Base-by-base conservation (phyloP, 2,113 vertebrate genomes). In the Coregonus clupeaformis region DNA sequence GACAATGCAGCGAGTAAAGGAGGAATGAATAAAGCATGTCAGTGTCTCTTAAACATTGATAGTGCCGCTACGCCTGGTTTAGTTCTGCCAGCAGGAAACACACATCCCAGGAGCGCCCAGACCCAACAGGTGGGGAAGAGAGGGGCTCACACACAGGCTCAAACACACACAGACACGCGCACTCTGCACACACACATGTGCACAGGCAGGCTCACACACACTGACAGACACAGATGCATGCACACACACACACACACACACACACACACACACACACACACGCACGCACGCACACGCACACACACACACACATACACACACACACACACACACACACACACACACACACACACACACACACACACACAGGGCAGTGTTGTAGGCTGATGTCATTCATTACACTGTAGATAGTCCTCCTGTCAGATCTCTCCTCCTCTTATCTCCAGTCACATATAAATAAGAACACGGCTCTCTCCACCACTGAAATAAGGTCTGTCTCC, bases 1-100 rank as follows among this genome's bases (percentile, higher is more conserved):
- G 82, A 84, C 76, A 81, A 81, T 80, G 59, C 69, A 36, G 62
- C 45, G 63, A 59, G 69, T 78, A 80, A 78, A 78, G 67, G 76
- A 78, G 47, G 69, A 36, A 76, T 78, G 71, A 80, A 82, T 77
- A 74, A 73, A 77, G 60, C 69, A 85, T 75, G 52, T 24, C 52
- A 45, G 36, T 60, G 45, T 68, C 60, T 73, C 69, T 81, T 27
- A 85, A 82, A 80, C 71, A 73, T 77, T 79, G 72, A 82, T 77
- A 77, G 59, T 73, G 27, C 68, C 68, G 68, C 68, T 73, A 75
- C 22, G 18, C 62, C 62, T 55, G 27, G 67, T 65, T 68, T 67
- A n/a, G 63, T 12, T 65, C 29, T 63, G 71, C 80, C 76, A 36
- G 59, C 72, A 70, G 62, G 60, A 62, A 52, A 32, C 4, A 9